Base-by-base conservation (phyloP, 2,888 invertebrate genomes). In the Ypsolopha scabrella region DNA sequence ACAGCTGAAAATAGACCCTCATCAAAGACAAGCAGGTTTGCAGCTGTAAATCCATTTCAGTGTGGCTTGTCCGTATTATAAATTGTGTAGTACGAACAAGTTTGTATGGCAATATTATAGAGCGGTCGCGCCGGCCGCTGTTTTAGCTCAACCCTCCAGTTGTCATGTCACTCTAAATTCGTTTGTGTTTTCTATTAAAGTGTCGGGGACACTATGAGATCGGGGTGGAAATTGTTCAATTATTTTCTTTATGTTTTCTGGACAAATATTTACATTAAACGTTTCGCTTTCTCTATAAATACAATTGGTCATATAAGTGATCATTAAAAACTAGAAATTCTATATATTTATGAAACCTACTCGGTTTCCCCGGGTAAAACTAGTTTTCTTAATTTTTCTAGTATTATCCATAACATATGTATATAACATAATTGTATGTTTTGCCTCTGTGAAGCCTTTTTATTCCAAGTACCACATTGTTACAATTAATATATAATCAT, bases 21-120 rank as follows among this genome's bases (percentile, higher is more conserved):
- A 85, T 86, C 86, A 86, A 86, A 86, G 86, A 85, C 83, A 79
- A 80, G 74, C 80, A 85, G 80, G 80, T 80, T 82, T 80, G 82
- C 81, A 81, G 86, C 85, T 83, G 86, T 86, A 86, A 86, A 86
- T 85, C 85, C 82, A 81, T 81, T 83, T 86, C 83, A 82, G 73
- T 79, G 79, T 81, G 74, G 80, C 79, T 78, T 79, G 81, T 82
- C 80, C 77, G 81, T 74, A 75, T 82, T 86, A 85, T 86, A 86
- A 86, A 86, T 86, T 79, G 76, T 79, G 73, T 64, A 73, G 68
- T 56, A 54, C 53, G 45, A 24, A 24, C 52, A 24, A 43, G 45
- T 34, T 50, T n/a, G 37, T 50, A 47, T 51, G 13, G 39, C 34
- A 33, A 35, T 34, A 33, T 44, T 37, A 52, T 48, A 10, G 50